phyloP scores from a whole-genome alignment of 2,113 vertebrate species.

The Varanus komodoensis region DNA sequence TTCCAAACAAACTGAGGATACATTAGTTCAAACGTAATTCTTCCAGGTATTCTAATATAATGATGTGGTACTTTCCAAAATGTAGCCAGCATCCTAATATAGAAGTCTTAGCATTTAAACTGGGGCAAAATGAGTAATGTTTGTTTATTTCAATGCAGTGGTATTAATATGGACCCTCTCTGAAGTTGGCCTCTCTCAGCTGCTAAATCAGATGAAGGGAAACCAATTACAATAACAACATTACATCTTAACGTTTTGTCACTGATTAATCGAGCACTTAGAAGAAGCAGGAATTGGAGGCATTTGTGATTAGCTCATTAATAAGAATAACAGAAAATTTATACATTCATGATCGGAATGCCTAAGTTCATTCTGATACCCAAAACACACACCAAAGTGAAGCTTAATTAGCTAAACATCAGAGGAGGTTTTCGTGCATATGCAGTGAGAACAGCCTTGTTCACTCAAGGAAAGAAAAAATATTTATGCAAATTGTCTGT shows the following conservation, averaged over 20 bases:
- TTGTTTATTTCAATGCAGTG: constrained; percentile 25
- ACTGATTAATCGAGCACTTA: constrained; percentile 36
- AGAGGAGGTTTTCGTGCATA: neutral
- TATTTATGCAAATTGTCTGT: constrained; percentile 37
- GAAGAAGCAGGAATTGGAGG: constrained; percentile 9
- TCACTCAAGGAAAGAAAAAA: constrained; percentile 20
- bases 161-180: constrained; percentile 18
- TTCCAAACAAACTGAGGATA: constrained; percentile 37
- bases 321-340: constrained; percentile 24
- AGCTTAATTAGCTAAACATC: constrained; percentile 31
- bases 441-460: constrained; percentile 12
- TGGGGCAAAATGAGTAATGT: constrained; percentile 39
- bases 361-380: neutral
- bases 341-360: constrained; percentile 23
- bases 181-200: neutral
- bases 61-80: constrained; percentile 14
- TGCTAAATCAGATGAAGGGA: constrained; percentile 16
- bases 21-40: constrained; percentile 32
- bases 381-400: neutral
- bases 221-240: constrained; percentile 41
- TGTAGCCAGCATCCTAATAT: constrained; percentile 32
- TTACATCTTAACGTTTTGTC: neutral
- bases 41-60: constrained; percentile 28
- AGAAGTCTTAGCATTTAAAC: neutral
- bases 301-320: constrained; percentile 22